phyloP scores from a whole-genome alignment of 2,888 invertebrate genomes.

The Gymnosoma rotundatum region DNA sequence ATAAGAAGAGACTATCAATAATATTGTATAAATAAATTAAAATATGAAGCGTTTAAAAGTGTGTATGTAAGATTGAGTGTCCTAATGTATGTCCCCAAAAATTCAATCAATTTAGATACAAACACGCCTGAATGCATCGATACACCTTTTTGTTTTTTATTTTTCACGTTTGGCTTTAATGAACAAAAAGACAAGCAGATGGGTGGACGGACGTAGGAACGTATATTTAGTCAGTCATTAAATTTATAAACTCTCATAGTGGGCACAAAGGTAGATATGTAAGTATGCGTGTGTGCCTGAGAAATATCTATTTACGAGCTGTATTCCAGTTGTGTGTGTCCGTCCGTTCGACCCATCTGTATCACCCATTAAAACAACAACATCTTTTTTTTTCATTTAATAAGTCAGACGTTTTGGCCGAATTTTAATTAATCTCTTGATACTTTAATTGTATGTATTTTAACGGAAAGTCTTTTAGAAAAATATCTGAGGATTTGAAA shows the following conservation, averaged over 20 bases:
- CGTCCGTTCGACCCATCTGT: constrained; percentile 34
- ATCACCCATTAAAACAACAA: constrained; percentile 31
- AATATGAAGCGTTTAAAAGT: not conserved
- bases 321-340: constrained; percentile 9
- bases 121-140: constrained; percentile 66
- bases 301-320: constrained; percentile 43
- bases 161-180: constrained; percentile 23
- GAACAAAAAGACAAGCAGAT: constrained; percentile 24
- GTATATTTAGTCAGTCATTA: constrained; percentile 44
- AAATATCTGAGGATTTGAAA: constrained; percentile 4
- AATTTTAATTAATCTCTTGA: constrained; percentile 51
- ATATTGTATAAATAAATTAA: not conserved
- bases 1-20: no score
- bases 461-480: constrained; percentile 29
- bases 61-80: constrained; percentile 16
- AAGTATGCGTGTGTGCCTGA: constrained; percentile 23
- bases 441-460: constrained; percentile 58
- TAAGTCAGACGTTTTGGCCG: constrained; percentile 31
- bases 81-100: constrained; percentile 70
- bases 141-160: constrained; percentile 54
- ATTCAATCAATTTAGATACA: constrained; percentile 71
- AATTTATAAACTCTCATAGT: constrained; percentile 37
- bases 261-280: not conserved
- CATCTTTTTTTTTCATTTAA: constrained; percentile 7
- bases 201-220: constrained; percentile 14